phyloP scores from a whole-genome alignment of 2,797 vertebrate genomes.

The Pelodytes ibericus region DNA sequence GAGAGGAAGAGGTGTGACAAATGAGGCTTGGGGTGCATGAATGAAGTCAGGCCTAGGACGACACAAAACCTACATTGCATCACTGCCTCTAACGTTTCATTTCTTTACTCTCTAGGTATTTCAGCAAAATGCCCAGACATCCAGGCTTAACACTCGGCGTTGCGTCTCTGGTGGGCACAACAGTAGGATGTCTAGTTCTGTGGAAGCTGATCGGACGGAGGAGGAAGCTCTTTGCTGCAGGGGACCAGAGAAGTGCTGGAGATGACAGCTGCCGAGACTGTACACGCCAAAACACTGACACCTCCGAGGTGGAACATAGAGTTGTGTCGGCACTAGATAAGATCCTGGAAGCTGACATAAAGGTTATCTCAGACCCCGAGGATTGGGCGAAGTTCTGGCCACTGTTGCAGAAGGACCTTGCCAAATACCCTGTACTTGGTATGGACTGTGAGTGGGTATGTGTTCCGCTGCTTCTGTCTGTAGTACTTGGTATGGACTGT shows the following conservation, averaged over 20 bases:
- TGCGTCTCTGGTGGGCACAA: slow-evolving; percentile 80
- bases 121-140: slow-evolving; percentile 80
- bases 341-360: slow-evolving; percentile 75
- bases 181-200: slow-evolving; percentile 83
- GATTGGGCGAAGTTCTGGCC: slow-evolving; percentile 87
- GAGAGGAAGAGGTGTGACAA: no score
- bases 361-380: slow-evolving; percentile 78
- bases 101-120: slow-evolving; percentile 59
- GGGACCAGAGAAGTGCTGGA: slow-evolving; percentile 18
- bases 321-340: slow-evolving; percentile 68
- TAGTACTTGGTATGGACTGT: no score
- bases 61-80: no score
- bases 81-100: no score
- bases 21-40: no score
- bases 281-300: slow-evolving; percentile 28
- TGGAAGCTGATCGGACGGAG: slow-evolving; percentile 81
- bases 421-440: slow-evolving; percentile 85
- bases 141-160: slow-evolving; percentile 77
- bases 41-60: no score
- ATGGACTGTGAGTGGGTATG: slow-evolving; percentile 99
- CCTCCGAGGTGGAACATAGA: slow-evolving; percentile 51
- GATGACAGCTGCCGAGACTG: slow-evolving; percentile 8
- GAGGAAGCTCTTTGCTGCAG: slow-evolving; percentile 56
- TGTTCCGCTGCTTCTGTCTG: slow-evolving; percentile 9
- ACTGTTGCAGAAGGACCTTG: slow-evolving; percentile 79